Base-by-base conservation (phyloP, 2,797 vertebrate genomes). In the Eulemur mongoz region DNA sequence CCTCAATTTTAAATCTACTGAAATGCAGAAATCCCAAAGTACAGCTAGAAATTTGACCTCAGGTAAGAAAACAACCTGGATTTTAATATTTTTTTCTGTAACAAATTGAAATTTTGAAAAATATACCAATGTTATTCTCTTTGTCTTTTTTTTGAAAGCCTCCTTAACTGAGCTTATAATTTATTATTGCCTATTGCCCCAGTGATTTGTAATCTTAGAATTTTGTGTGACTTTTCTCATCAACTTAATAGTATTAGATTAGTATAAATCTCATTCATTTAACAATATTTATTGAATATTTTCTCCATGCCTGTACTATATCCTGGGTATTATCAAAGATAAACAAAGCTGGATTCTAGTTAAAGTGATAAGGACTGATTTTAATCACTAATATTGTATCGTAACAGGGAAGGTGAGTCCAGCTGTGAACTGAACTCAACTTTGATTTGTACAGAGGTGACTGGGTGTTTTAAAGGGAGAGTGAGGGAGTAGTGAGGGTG, bases 1-100 rank as follows among this genome's bases (percentile, higher is more conserved):
- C 96, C 99, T 99, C 96, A 99, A 98, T 97, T 99, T 99, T 98
- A 99, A 99, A 97, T 99, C 99, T 98, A 99, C 98, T 0, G 99
- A 99, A 98, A 99, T 99, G 99, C 99, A 99, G 96, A 99, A 99
- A 97, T 99, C 99, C 91, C 99, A 99, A 97, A 99, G 98, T 98
- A 99, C 99, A 8, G 99, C 99, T 95, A 99, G 98, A 93, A 99
- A 99, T 95, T 98, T 99, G 96, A 98, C 99, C 93, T 98, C 99
- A 98, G 99, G 99, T 99, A 45, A 98, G 98, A 89, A 80, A 83
- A 35, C 79, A 61, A 87, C 12, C 22, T 70, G 67, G 23, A 70
- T 17, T 89, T 96, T 86, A 32, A 63, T 82, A 92, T 48, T 22
- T 38, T 70, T 82, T 80, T 38, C n/a, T 80, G 1, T 95, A 80